These are phyloP conservation scores for Oscheius sp. DNA, from an alignment of 2,888 invertebrate species.

Conservation along the genomic window DNA sequence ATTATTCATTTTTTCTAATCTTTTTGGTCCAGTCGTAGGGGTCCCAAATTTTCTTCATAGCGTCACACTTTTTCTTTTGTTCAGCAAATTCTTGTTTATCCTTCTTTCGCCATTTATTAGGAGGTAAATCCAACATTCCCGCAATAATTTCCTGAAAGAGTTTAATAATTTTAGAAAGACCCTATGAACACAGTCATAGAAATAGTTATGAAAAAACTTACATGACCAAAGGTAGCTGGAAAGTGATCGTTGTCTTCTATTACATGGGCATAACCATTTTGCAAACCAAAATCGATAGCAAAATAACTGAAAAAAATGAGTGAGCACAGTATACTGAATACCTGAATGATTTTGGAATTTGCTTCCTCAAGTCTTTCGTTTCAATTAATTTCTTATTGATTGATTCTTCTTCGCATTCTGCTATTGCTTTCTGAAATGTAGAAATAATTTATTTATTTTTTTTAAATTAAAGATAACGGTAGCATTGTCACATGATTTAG, in stretches of 20 bases:
- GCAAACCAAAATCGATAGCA: conserved; percentile 90
- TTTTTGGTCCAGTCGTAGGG: conserved; percentile 60
- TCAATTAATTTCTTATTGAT: conserved; percentile 91
- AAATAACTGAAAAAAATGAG: conserved; percentile 82
- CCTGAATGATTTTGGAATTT: conserved; percentile 87
- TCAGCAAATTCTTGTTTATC: conserved; percentile 82
- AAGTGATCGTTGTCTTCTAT: conserved; percentile 92
- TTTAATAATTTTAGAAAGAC: not conserved
- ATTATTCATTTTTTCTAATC: conserved; percentile 36
- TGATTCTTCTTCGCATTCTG: conserved; percentile 93
- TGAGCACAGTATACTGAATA: not conserved
- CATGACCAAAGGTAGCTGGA: conserved; percentile 89
- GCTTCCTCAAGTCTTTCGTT: conserved; percentile 80
- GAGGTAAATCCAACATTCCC: conserved; percentile 89
- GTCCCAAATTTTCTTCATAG: conserved; percentile 54
- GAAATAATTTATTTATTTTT: too few species aligned
- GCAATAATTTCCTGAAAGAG: conserved; percentile 85
- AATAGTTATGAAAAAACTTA: conserved; percentile 74
- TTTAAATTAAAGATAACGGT: too few species aligned
- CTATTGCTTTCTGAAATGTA: conserved; percentile 89
- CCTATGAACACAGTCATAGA: not conserved
- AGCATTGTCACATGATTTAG: too few species aligned
- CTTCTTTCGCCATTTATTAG: conserved; percentile 85
- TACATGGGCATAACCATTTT: conserved; percentile 91
- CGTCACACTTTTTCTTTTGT: conserved; percentile 50